Base-by-base conservation (phyloP, 2,113 vertebrate species). In the Carollia perspicillata region DNA sequence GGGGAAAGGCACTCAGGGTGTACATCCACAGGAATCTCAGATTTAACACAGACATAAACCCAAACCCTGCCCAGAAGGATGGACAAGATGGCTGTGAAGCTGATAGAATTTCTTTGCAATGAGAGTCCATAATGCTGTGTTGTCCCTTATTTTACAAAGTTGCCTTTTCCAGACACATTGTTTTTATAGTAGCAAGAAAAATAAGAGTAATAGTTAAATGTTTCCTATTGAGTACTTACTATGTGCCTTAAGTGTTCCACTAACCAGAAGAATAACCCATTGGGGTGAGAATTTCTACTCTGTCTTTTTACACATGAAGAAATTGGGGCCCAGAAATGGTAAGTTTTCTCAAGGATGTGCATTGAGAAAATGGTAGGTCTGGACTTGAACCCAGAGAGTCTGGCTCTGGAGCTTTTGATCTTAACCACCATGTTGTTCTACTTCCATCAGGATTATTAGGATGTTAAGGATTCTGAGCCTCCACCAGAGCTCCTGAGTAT, bases 41-140 rank as follows among this genome's bases (percentile, higher is more conserved):
- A 96, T 97, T 97, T 90, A 97, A 0, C 4, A 33, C 20, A 14
- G 68, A 74, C 93, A 90, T 49, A 65, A 96, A 94, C 91, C 90
- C 22, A 84, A 72, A 30, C 77, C 72, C 86, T 91, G 77, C 95
- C 95, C 71, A 23, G 75, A 53, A 96, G 71, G 69, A 75, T 3
- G 53, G 66, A 49, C 58, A 37, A 26, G 55, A 18, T 8, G 66
- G 92, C 37, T 92, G 87, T 22, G 58, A 84, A 35, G 30, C 51
- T 42, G 49, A n/a, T 37, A 53, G 20, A 40, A 4, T 3, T 5
- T 87, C 60, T 81, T 30, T 35, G 77, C 74, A 33, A 0, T 33
- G n/a, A 83, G 37, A 72, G 35, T n/a, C 60, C 71, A 23, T 30
- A 40, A 55, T 4, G 37, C 6, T 6, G 37, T 8, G 30, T 0